Percentiles rank a stretch among this genome's conserved stretches.
Conservation (phyloP, 2,113 vertebrate species). For the Crocuta crocuta region DNA sequence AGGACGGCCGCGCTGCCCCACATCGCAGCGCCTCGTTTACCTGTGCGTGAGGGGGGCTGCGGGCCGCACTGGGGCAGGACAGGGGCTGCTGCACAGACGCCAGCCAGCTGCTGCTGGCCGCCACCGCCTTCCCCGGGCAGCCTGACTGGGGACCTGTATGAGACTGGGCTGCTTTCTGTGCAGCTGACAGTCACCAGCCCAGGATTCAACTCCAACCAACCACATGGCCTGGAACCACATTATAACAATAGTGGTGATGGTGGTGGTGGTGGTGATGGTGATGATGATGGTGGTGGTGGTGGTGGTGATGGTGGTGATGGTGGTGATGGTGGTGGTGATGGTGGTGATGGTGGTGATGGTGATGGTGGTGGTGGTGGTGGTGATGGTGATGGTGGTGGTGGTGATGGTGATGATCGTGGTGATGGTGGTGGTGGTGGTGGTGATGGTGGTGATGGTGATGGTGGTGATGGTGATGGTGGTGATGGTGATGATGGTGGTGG, state of each 20-base stretch:
- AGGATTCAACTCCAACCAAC: neutral
- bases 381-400: rapidly evolving
- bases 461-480: rapidly evolving
- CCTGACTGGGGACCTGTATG: rapidly evolving
- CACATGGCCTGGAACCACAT: rapidly evolving
- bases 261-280: rapidly evolving
- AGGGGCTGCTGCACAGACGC: neutral
- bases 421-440: rapidly evolving
- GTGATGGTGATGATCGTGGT: rapidly evolving
- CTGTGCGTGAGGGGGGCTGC: neutral
- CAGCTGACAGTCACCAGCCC: neutral
- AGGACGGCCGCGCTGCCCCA: rapidly evolving
- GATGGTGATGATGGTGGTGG: rapidly evolving
- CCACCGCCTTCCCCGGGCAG: neutral
- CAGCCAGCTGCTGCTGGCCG: neutral
- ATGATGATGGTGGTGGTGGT: rapidly evolving
- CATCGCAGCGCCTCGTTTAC: neutral
- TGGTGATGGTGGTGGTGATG: rapidly evolving
- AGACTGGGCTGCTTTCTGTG: too few relatives aligned
- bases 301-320: rapidly evolving
- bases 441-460: rapidly evolving
- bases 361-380: rapidly evolving
- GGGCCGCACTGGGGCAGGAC: neutral
- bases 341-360: rapidly evolving
- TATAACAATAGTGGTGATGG: rapidly evolving